These are phyloP conservation scores for Erpetoichthys calabaricus DNA, from an alignment of 2,797 vertebrate genomes.

Conservation along the genomic window DNA sequence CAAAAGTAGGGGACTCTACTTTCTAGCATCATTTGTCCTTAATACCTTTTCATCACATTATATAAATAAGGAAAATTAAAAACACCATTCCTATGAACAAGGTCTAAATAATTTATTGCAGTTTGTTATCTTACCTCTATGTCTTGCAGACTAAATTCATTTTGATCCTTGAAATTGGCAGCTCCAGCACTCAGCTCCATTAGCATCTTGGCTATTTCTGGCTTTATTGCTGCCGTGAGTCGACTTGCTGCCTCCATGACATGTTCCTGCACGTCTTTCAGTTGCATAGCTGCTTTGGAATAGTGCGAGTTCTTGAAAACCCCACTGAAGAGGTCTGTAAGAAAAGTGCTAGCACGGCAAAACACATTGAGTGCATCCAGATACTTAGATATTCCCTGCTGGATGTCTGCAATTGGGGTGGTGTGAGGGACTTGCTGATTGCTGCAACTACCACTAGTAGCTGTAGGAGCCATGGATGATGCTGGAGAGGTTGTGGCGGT, in stretches of 20 bases:
- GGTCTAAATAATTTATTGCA: neutral
- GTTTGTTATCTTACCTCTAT: slow-evolving; percentile 62
- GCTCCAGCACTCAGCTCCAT: slow-evolving; percentile 95
- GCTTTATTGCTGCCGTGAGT: slow-evolving; percentile 97
- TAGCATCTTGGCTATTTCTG: slow-evolving; percentile 98
- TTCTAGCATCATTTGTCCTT: too few relatives aligned
- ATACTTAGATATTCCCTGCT: slow-evolving; percentile 98
- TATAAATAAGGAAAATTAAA: too few relatives aligned
- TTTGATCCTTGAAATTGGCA: slow-evolving; percentile 94
- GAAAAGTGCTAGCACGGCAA: slow-evolving; percentile 92
- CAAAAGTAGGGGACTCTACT: too few relatives aligned
- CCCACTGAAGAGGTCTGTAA: slow-evolving; percentile 94
- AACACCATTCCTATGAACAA: too few relatives aligned
- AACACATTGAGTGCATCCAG: slow-evolving; percentile 96
- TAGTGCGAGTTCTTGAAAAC: slow-evolving; percentile 97
- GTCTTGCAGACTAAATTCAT: slow-evolving; percentile 94
- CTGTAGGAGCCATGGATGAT: slow-evolving; percentile 55
- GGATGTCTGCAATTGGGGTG: slow-evolving; percentile 90
- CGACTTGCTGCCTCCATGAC: slow-evolving; percentile 95
- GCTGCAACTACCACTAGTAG: slow-evolving; percentile 59
- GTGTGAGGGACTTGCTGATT: slow-evolving; percentile 58
- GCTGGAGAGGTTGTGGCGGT: slow-evolving; percentile 34
- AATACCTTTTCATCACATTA: too few relatives aligned
- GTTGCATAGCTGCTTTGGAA: slow-evolving; percentile 97
- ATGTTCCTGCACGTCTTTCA: slow-evolving; percentile 98